phyloP scores from a whole-genome alignment of 2,113 vertebrate genomes.

The Todiramphus chloris region DNA sequence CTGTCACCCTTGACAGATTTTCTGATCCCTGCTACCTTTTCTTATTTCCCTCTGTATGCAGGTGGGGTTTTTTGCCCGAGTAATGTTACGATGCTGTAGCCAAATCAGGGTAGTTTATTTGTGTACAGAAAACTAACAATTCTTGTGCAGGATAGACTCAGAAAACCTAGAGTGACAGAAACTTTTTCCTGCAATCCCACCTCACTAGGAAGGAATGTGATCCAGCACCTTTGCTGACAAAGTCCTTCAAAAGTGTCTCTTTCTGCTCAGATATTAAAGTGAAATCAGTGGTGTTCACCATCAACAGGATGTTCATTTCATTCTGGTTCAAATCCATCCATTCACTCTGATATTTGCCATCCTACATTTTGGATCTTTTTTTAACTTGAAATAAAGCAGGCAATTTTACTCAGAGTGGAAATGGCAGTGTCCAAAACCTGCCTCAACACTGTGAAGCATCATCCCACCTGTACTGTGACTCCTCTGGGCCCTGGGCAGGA shows the following conservation, averaged over 20 bases:
- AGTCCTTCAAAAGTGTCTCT: background rate
- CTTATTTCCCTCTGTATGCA: background rate
- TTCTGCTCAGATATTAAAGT: background rate
- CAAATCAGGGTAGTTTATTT: background rate
- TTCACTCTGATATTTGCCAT: background rate
- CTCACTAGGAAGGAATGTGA: background rate
- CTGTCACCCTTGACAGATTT: background rate
- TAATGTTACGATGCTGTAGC: background rate
- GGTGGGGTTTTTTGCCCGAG: background rate
- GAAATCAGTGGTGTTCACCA: fast-evolving
- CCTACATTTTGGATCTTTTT: background rate
- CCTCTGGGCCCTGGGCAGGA: background rate
- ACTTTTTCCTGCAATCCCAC: background rate
- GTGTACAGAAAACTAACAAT: background rate
- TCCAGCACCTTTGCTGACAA: background rate
- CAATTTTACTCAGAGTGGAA: background rate
- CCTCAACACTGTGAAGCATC: fast-evolving
- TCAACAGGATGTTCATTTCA: fast-evolving
- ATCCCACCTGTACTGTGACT: fast-evolving
- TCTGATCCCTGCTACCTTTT: background rate
- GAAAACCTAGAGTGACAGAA: background rate
- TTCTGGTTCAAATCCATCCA: background rate
- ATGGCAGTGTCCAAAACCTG: background rate
- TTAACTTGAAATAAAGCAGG: background rate
- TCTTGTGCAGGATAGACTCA: background rate